Evolutionary conservation across 2,797 vertebrate species (phyloP).

Genomic region (Aviceda cuculoides): DNA sequence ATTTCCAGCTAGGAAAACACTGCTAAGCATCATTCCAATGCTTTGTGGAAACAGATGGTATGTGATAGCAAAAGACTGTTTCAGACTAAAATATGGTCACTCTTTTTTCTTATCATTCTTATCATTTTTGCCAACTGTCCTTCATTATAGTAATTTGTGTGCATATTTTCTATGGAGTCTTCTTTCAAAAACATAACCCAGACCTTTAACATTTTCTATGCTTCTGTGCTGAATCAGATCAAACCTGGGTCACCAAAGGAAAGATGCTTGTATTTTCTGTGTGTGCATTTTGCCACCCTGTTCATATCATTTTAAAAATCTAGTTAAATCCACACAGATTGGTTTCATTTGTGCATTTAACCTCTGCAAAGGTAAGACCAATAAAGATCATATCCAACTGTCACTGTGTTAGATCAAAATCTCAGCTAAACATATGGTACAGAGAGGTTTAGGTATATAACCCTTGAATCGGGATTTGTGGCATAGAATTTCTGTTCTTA

Average conservation of each 20-base stretch:
- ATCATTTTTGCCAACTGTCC: constrained; percentile 53
- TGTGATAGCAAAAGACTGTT: not conserved
- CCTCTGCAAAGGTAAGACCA: constrained; percentile 63
- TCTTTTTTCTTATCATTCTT: constrained; percentile 7
- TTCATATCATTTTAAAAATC: constrained; percentile 40
- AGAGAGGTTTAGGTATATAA: constrained; percentile 37
- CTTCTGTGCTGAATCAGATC: constrained; percentile 67
- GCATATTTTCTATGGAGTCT: constrained; percentile 35
- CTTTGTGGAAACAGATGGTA: constrained; percentile 56
- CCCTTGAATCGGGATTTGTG: constrained; percentile 16
- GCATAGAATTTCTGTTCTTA: constrained; percentile 24
- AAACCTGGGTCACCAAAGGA: constrained; percentile 32
- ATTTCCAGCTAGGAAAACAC: constrained; percentile 52
- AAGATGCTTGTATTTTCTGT: constrained; percentile 37
- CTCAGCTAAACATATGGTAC: constrained; percentile 6
- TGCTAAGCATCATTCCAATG: not conserved
- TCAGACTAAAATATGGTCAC: constrained; percentile 25
- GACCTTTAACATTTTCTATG: constrained; percentile 49
- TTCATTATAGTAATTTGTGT: constrained; percentile 56
- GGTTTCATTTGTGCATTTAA: constrained; percentile 68
- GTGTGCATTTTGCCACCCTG: constrained; percentile 52
- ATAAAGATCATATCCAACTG: constrained; percentile 63
- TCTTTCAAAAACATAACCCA: constrained; percentile 53
- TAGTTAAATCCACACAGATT: constrained; percentile 57
- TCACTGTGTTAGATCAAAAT: constrained; percentile 70